A percentile compares a stretch with the other conserved stretches of the same genome.
phyloP scores from a whole-genome alignment of 2,113 vertebrate genomes.

The Oncorhynchus tshawytscha region DNA sequence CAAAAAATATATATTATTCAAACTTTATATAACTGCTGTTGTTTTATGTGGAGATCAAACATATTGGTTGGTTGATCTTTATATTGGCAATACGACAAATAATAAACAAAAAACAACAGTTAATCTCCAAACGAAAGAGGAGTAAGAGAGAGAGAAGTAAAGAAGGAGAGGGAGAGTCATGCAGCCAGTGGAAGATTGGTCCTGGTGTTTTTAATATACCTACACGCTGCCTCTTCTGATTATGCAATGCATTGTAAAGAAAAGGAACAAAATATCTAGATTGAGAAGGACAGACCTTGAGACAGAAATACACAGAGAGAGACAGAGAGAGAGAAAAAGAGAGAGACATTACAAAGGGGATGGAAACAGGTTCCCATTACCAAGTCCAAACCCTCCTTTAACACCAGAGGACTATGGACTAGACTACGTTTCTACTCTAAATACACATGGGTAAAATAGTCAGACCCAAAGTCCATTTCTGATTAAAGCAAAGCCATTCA shows the following conservation, averaged over 20 bases:
- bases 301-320: conserved; percentile 5
- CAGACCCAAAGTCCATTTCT: neutral
- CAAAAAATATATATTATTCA: conserved; percentile 23
- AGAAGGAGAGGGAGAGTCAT: conserved; percentile 51
- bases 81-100: conserved; percentile 24
- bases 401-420: conserved; percentile 6
- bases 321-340: too few species aligned
- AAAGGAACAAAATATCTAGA: conserved; percentile 66
- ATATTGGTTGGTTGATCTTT: conserved; percentile 28
- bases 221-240: conserved; percentile 70
- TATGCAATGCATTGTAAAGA: conserved; percentile 68
- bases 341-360: neutral
- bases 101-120: conserved; percentile 32
- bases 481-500: neutral
- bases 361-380: conserved; percentile 19
- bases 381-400: conserved; percentile 40
- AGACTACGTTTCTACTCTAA: neutral
- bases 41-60: conserved; percentile 36
- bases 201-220: conserved; percentile 68
- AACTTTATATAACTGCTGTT: conserved; percentile 24
- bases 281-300: conserved; percentile 66
- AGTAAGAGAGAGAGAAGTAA: conserved; percentile 27
- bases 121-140: conserved; percentile 32
- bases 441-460: neutral
- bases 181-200: conserved; percentile 58